Base-by-base conservation (phyloP, 2,113 vertebrate genomes). In the Cyphomyrus plagiostoma region DNA sequence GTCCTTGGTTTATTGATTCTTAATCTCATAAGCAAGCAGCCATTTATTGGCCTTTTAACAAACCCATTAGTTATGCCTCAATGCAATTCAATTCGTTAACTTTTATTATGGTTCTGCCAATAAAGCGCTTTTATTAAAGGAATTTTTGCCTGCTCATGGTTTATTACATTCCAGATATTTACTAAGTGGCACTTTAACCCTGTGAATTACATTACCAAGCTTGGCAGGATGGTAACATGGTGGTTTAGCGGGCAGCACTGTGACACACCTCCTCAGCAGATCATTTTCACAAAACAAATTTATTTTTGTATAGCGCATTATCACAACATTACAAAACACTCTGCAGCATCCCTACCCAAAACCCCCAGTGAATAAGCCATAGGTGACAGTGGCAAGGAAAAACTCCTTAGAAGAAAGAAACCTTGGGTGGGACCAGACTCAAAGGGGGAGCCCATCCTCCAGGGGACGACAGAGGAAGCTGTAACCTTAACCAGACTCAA, bases 111-210 rank as follows among this genome's bases (percentile, higher is more conserved):
- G 92, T 90, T 91, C 77, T 70, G 87, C 93, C 91, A 93, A 95
- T 95, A 93, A 95, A 95, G 92, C 93, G 90, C 91, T 94, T 95
- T 95, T 94, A 95, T 94, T 94, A 95, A 95, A 93, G 93, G 93
- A 93, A 90, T 94, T 95, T 95, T 95, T 93, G 93, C 93, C 93
- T 94, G 93, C 95, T 95, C 94, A 94, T 92, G 88, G 92, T 94
- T 96, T 95, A 96, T 95, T 95, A 92, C 92, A 92, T 89, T 90
- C 90, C 92, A 92, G 91, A 90, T 94, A 93, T 89, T 90, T 90
- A 87, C 88, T 80, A 91, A 90, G 66, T 30, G 50, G 19, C 66
- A 80, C 26, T 45, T 45, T 88, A 58, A 80, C 66, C 86, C 50
- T 13, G 9, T 30, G 66, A 90, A 56, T 87, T 87, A 77, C 89